phyloP scores from a whole-genome alignment of 2,113 vertebrate genomes.

The Pangasianodon gigas region DNA sequence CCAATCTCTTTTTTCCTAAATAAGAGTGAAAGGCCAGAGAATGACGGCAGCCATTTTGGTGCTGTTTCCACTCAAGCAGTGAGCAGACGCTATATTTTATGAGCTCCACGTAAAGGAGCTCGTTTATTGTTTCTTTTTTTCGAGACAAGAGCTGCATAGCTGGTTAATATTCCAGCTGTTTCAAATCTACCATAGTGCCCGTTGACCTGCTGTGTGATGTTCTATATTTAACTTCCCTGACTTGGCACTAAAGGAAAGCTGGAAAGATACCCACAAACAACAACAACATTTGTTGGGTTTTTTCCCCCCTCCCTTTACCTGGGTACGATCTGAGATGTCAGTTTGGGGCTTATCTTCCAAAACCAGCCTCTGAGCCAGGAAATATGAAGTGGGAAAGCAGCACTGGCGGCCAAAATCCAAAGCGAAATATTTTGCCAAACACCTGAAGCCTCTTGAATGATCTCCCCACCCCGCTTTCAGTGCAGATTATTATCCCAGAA shows the following conservation, averaged over 20 bases:
- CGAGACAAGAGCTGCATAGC: background rate
- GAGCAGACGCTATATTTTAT: background rate
- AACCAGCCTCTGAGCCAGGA: background rate
- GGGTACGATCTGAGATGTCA: background rate
- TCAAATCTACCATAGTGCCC: background rate
- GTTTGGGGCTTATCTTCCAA: background rate
- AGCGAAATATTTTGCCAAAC: slow-evolving; percentile 5
- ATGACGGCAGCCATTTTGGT: background rate
- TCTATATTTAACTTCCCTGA: background rate
- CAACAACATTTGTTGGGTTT: background rate
- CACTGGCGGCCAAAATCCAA: background rate
- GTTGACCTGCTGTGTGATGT: background rate
- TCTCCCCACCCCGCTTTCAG: background rate
- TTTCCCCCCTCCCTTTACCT: background rate
- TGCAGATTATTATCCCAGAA: background rate
- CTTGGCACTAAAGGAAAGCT: background rate
- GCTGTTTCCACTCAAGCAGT: background rate
- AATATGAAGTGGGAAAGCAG: background rate
- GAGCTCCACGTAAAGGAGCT: background rate
- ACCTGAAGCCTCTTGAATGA: background rate
- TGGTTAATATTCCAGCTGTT: slow-evolving; percentile 10
- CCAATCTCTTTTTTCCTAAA: background rate
- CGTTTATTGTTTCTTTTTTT: background rate
- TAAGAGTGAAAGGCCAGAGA: background rate
- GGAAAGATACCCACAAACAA: background rate